These are phyloP conservation scores for Danio rerio DNA, from an alignment of 2,113 vertebrate genomes.

Conservation along the genomic window DNA sequence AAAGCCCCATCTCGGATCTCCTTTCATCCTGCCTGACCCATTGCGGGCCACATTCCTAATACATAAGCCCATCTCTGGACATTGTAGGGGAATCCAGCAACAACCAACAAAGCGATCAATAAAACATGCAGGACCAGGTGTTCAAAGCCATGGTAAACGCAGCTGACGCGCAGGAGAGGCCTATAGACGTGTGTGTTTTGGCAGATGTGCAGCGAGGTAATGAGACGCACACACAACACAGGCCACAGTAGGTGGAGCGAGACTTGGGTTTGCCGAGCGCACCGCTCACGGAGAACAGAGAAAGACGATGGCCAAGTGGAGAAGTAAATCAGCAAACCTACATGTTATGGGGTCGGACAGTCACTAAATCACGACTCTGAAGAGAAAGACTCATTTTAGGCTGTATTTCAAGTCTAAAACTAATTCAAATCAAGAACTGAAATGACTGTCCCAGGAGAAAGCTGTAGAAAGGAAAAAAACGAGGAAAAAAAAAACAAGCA, in stretches of 20 bases:
- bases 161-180: constrained; percentile 68
- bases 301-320: constrained; percentile 45
- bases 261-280: constrained; percentile 18
- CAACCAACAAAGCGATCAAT: constrained; percentile 79
- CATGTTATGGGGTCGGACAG: neutral
- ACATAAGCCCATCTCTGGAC: constrained; percentile 72
- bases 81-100: constrained; percentile 70
- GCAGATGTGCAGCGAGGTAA: constrained; percentile 57
- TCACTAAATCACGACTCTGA: neutral
- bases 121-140: constrained; percentile 72
- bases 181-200: constrained; percentile 66
- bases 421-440: constrained; percentile 1
- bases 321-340: constrained; percentile 26
- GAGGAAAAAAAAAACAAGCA: constrained; percentile 17
- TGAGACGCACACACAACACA: constrained; percentile 48
- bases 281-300: constrained; percentile 32
- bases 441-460: constrained; percentile 28
- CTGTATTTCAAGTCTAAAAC: neutral
- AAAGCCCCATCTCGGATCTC: constrained; percentile 39
- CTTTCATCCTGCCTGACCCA: constrained; percentile 54
- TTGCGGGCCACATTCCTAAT: constrained; percentile 71
- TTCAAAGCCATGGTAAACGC: constrained; percentile 80
- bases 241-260: constrained; percentile 44
- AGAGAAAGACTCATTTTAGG: neutral
- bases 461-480: neutral